Evolutionary conservation across 2,113 vertebrate genomes (phyloP), one percentile per base, ranked within the genome.

Genomic region (Acrocephalus arundinaceus): DNA sequence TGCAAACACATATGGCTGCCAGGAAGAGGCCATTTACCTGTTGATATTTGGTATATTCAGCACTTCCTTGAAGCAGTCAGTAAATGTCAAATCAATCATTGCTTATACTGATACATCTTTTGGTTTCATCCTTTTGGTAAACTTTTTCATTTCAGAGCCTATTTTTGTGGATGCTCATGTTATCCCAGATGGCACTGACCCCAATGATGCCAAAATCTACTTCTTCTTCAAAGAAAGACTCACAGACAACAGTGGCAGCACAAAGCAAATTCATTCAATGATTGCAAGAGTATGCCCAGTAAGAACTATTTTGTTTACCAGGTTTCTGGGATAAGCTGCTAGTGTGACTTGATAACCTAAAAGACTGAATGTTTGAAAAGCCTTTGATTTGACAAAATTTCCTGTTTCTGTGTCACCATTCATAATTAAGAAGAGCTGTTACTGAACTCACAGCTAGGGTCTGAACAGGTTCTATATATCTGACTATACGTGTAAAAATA

Each of bases 231-330:
- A 99, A 39, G 99, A 99, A 94, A 98, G 98, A 89, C 95, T 99
- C 49, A 99, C 98, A 1, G 99, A 99, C 91, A 99, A 98, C 97
- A 99, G 97, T 6, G 99, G 99, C 63, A 99, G 98, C 92, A 99
- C 99, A 28, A 99, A 98, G 90, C 98, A 99, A 92, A 99, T 99
- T 94, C 99, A 99, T 97, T 99, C 99, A 72, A 99, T 99, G 99
- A 98, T 99, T 91, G 99, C 99, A 85, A 98, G 99, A 97, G 98
- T 99, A 82, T 99, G 99, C 94, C 99, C 99, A 5, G 99, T 99
- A 96, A 98, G 99, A 97, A 48, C 30, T 13, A 10, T 85, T 93
- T 89, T 70, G 33, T 89, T 85, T 94, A 17, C 46, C 41, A 37
- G 9, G 27, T 89, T 93, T 18, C 62, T 85, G 57, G 52, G 21